Evolutionary conservation across 2,888 invertebrate species (phyloP).

Genomic region (Tetranychus truncatus): DNA sequence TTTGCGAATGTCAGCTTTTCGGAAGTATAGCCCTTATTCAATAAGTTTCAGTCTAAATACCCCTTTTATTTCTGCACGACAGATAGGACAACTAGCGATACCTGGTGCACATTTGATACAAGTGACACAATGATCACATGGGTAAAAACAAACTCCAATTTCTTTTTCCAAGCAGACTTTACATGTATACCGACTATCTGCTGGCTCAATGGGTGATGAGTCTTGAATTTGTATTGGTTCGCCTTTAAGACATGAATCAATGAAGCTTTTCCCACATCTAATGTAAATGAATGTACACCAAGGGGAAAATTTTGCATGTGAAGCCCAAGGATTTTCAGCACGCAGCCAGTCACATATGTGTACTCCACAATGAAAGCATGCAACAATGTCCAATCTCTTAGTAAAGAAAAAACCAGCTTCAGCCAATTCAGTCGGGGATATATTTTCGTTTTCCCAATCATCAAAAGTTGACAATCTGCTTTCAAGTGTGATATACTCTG

Average conservation of each 20-base stretch:
- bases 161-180: not conserved
- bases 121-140: not conserved
- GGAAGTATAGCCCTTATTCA: too few relatives aligned
- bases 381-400: not conserved
- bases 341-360: not conserved
- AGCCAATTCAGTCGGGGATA: not conserved
- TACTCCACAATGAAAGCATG: not conserved
- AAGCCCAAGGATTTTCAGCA: not conserved
- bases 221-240: too few relatives aligned
- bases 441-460: not conserved
- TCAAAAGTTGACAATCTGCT: not conserved
- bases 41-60: too few relatives aligned
- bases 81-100: not conserved
- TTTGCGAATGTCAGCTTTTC: too few relatives aligned
- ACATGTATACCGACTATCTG: not conserved
- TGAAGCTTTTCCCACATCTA: not conserved
- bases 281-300: not conserved
- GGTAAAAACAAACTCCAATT: not conserved
- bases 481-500: too few relatives aligned
- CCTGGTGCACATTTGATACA: not conserved
- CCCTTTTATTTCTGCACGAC: not conserved
- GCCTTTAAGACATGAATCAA: not conserved
- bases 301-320: not conserved
- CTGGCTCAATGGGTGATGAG: too few relatives aligned
- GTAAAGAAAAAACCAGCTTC: not conserved